These are phyloP conservation scores for Pseudopipra pipra DNA, from an alignment of 2,113 vertebrate genomes.

Conservation along the genomic window DNA sequence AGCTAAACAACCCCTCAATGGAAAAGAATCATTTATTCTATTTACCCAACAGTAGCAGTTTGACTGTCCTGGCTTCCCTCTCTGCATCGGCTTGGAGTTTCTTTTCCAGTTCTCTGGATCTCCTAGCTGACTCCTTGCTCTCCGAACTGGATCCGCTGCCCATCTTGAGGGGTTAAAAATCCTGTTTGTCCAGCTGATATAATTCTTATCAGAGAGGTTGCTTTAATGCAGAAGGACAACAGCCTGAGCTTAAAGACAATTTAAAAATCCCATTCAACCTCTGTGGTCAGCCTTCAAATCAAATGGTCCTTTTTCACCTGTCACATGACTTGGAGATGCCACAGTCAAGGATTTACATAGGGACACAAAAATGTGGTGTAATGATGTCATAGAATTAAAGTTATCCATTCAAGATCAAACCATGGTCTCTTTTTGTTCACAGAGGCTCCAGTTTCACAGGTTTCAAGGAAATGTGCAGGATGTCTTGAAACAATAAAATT, in stretches of 20 bases:
- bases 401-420: neutral
- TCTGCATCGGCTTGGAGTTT: slow-evolving; percentile 79
- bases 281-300: slow-evolving; percentile 29
- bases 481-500: neutral
- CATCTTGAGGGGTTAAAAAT: slow-evolving; percentile 44
- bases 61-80: slow-evolving; percentile 75
- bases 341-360: neutral
- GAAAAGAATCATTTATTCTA: neutral
- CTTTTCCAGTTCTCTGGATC: slow-evolving; percentile 78
- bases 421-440: neutral
- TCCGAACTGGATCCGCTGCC: slow-evolving; percentile 73
- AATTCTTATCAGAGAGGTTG: neutral
- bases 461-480: neutral
- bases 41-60: slow-evolving; percentile 78
- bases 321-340: slow-evolving; percentile 16
- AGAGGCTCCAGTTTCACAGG: neutral
- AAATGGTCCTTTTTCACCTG: neutral
- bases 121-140: slow-evolving; percentile 71
- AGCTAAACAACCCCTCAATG: neutral
- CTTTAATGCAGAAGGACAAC: neutral
- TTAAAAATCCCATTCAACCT: neutral
- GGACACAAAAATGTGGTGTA: neutral
- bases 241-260: neutral
- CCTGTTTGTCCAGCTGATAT: neutral
- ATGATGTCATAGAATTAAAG: slow-evolving; percentile 12